Base-by-base conservation (phyloP, 1,140 invertebrate species). In the Atta cephalotes region DNA sequence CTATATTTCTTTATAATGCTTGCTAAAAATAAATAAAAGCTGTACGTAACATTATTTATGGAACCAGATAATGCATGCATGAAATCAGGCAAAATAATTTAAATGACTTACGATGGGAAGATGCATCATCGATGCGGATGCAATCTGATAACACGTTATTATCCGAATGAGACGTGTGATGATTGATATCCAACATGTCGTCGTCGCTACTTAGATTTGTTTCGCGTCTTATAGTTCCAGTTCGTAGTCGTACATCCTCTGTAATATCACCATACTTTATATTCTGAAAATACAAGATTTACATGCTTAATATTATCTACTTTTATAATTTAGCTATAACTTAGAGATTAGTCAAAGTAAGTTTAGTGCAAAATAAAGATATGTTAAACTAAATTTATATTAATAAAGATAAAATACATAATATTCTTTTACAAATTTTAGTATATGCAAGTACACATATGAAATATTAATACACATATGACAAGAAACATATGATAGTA, bases 111-210 rank as follows among this genome's bases (percentile, higher is more conserved):
- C 95, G 95, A 71, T 95, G 95, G 39, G 95, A 95, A 72, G 94
- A 92, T 31, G 93, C 88, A 92, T 95, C 95, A 51, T 95, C 95
- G 5, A 95, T 92, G 35, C 95, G 92, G 78, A 95, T 87, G 65
- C 92, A 94, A 35, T 95, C 95, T 12, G 94, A 87, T 74, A 94
- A 92, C 70, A 92, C 91, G 87, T 94, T 94, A 70, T 93, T 95
- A n/a, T 93, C 94, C 21, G 92, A 88, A 60, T 95, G 93, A 86
- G 94, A 89, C 81, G 87, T 88, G 78, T 94, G 93, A 84, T 95
- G 94, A 89, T 93, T 95, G 65, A 92, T 92, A 82, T 95, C 95
- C 88, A 93, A 71, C 94, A 95, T 95, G 77, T 95, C 94, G 90
- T 95, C 94, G 93, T 95, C 94, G 86, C 93, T 95, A 79, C 93